Evolutionary conservation across 2,797 vertebrate species (phyloP).

Genomic region (Clarias fuscus): DNA sequence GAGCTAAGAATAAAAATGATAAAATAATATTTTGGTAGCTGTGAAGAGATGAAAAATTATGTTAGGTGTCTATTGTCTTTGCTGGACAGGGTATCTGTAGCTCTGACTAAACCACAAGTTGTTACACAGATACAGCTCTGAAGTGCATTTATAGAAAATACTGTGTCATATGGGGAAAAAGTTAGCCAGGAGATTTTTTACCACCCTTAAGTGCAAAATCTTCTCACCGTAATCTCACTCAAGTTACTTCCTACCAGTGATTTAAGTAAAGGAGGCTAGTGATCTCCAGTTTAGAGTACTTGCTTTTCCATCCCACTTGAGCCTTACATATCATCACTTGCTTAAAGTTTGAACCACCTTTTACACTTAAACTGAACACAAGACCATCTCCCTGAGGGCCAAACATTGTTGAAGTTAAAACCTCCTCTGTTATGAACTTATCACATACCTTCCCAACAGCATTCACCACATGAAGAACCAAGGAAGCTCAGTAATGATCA

Average conservation of each 20-base stretch:
- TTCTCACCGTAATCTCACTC: background rate
- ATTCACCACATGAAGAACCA: background rate
- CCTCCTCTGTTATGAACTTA: background rate
- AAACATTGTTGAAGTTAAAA: background rate
- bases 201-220: background rate
- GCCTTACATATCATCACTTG: conserved; percentile 4
- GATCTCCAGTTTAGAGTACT: background rate
- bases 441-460: background rate
- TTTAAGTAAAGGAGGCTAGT: background rate
- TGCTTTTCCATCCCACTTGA: background rate
- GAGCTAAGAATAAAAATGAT: background rate
- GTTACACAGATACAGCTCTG: background rate
- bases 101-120: background rate
- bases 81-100: background rate
- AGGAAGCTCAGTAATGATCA: background rate
- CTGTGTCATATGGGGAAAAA: background rate
- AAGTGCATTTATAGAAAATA: background rate
- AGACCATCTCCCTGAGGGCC: background rate
- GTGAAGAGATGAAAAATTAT: background rate
- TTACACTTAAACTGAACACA: background rate
- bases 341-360: background rate
- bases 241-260: background rate
- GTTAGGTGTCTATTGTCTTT: background rate
- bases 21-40: background rate
- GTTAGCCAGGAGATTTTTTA: background rate